phyloP scores from a whole-genome alignment of 2,113 vertebrate species.

The Elgaria multicarinata region DNA sequence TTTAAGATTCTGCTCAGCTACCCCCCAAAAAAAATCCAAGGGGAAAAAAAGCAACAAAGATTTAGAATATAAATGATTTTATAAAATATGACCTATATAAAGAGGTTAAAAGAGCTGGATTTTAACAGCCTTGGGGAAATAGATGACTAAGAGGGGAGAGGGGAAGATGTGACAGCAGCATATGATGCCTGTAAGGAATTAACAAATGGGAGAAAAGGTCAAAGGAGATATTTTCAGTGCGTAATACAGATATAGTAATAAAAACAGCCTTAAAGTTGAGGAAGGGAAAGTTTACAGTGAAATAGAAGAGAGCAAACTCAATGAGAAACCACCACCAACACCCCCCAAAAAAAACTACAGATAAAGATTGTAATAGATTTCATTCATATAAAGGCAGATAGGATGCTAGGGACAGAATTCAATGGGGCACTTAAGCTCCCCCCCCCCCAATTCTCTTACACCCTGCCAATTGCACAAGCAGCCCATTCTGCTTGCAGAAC shows the following conservation, averaged over 20 bases:
- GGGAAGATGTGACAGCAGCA: not conserved
- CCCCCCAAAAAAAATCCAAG: not conserved
- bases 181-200: constrained; percentile 21
- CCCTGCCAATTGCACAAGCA: no score
- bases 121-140: constrained; percentile 13
- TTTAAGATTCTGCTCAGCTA: constrained; percentile 13
- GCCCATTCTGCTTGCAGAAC: no score
- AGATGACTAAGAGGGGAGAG: not conserved
- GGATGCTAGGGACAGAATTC: no score
- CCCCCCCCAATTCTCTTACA: no score
- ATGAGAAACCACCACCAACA: not conserved
- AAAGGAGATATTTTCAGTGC: constrained; percentile 5
- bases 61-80: constrained; percentile 29
- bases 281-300: not conserved
- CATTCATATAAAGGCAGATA: not conserved
- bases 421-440: no score
- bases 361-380: not conserved
- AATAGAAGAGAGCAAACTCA: not conserved
- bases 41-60: not conserved
- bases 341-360: not conserved
- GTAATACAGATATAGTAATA: not conserved
- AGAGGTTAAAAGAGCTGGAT: constrained; percentile 21
- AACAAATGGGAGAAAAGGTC: constrained; percentile 11
- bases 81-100: constrained; percentile 14
- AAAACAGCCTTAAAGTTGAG: not conserved